Base-by-base conservation (phyloP, 2,888 invertebrate species). In the Stenodera caucasica region DNA sequence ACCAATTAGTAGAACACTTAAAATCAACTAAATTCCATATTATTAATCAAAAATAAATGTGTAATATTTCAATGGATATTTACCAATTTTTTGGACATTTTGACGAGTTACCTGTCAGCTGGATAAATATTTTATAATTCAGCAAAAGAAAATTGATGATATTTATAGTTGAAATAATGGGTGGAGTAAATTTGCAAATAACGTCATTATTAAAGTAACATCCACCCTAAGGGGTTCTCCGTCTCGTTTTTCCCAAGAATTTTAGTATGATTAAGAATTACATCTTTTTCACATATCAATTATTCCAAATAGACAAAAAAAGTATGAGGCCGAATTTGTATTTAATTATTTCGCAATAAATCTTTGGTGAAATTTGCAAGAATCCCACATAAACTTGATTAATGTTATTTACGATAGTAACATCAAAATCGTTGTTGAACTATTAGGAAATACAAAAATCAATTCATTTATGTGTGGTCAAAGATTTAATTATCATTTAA, bases 81-180 rank as follows among this genome's bases (percentile, higher is more conserved):
- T 52, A 61, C 61, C 49, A 58, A 45, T 35, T 35, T 49, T 11
- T 51, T 45, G 55, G 57, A 52, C 52, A 55, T 61, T 49, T 49
- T 51, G 14, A 7, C 12, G 26, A 18, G 21, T 30, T 30, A 15
- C 15, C 29, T 33, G n/a, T 12, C 5, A 30, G 29, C 5, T 30
- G 0, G 29, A 29, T 12, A 8, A 12, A 9, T 23, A 23, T 23
- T 45, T 23, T 23, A 45, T 45, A 45, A 5, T 45, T 45, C 3
- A 45, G 1, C 2, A 6, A 12, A 2, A 23, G 45, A 35, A 53
- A 53, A 56, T 30, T 55, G 55, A 14, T 18, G 53, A 60, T 53
- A 56, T 60, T 60, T 60, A 60, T 60, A 60, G 12, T 14, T 4
- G 6, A 23, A 45, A 45, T 21, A 23, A 15, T 45, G 4, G n/a